phyloP scores from a whole-genome alignment of 2,888 invertebrate genomes.

The Andrena bicolor region DNA sequence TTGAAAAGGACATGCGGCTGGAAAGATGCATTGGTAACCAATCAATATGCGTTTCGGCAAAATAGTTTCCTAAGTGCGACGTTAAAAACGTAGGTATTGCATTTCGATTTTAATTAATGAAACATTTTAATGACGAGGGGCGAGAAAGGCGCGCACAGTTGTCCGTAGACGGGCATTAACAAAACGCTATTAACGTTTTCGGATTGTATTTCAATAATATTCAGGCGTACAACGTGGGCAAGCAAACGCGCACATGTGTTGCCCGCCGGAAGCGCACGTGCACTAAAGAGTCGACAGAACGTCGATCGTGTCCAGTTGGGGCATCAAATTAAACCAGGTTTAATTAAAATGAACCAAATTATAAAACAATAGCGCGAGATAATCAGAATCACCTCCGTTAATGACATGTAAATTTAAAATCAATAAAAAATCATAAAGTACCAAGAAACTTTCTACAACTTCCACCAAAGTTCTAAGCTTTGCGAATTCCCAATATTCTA shows the following conservation, averaged over 20 bases:
- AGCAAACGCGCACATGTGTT: conserved; percentile 17
- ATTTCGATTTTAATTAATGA: conserved; percentile 17
- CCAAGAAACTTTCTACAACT: neutral
- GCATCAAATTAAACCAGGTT: conserved; percentile 50
- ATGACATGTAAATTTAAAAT: neutral
- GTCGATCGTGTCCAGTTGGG: conserved; percentile 35
- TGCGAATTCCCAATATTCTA: neutral
- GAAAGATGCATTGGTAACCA: neutral
- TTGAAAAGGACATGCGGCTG: neutral
- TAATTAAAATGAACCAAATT: conserved; percentile 45
- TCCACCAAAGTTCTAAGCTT: neutral
- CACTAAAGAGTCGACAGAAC: conserved; percentile 31
- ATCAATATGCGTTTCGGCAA: neutral
- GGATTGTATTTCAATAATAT: conserved; percentile 32
- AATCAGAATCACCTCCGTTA: conserved; percentile 31
- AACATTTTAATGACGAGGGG: neutral
- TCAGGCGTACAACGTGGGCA: conserved; percentile 6
- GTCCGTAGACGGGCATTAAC: conserved; percentile 15
- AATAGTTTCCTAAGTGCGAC: neutral
- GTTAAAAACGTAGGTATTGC: neutral
- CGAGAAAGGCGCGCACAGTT: neutral
- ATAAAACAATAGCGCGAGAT: conserved; percentile 38
- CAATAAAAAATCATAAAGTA: neutral
- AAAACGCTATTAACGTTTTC: conserved; percentile 31
- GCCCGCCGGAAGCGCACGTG: conserved; percentile 46